A percentile compares a stretch with the other conserved stretches of the same genome.
phyloP scores from a whole-genome alignment of 2,888 invertebrate species.

The Parapristionchus giblindavisi region DNA sequence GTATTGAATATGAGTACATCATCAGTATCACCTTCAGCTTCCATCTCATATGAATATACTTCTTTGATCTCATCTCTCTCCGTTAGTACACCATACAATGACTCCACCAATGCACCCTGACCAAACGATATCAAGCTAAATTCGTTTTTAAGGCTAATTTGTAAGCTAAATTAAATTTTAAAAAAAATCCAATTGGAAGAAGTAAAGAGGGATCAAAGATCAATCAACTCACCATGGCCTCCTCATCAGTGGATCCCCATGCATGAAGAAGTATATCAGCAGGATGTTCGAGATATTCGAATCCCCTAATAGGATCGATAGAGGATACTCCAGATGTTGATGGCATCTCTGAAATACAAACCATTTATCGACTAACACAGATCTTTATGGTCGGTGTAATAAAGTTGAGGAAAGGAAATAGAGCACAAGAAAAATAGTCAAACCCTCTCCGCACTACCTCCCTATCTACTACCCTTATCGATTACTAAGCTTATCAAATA shows the following conservation, averaged over 20 bases:
- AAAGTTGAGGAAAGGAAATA: too few relatives aligned
- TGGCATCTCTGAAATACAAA: too few relatives aligned
- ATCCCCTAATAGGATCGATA: constrained; percentile 46
- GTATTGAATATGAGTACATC: constrained; percentile 88
- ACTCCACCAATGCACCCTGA: constrained; percentile 78
- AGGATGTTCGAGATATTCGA: constrained; percentile 84
- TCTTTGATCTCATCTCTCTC: constrained; percentile 76
- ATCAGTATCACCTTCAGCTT: constrained; percentile 87
- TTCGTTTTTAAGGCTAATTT: background rate
- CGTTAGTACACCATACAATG: constrained; percentile 97
- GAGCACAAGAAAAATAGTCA: too few relatives aligned
- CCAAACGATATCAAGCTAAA: too few relatives aligned
- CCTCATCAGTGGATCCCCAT: constrained; percentile 84
- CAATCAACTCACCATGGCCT: constrained; percentile 66
- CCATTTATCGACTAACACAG: too few relatives aligned
- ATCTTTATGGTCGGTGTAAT: too few relatives aligned
- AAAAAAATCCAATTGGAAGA: background rate
- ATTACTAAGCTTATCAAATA: too few relatives aligned
- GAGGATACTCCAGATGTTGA: too few relatives aligned
- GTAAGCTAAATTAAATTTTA: background rate
- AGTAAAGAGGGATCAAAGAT: background rate
- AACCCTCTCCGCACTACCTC: too few relatives aligned
- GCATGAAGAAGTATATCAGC: constrained; percentile 98
- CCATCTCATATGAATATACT: constrained; percentile 80
- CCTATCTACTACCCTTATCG: too few relatives aligned